phyloP scores from a whole-genome alignment of 2,888 invertebrate genomes.

The Helicoverpa assulta region DNA sequence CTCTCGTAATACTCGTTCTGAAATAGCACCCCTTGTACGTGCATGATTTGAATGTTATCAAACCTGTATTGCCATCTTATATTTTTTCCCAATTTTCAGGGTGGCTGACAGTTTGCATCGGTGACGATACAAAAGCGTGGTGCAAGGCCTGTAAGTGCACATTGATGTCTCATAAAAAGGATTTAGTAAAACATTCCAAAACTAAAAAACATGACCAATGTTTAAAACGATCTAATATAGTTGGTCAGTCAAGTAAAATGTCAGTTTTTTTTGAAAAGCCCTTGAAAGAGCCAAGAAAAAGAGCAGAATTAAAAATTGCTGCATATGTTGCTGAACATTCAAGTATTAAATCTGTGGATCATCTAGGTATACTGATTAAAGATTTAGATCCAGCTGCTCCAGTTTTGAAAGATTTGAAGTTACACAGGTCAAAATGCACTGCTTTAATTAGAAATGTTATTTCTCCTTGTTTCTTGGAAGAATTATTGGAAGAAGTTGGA shows the following conservation, averaged over 20 bases:
- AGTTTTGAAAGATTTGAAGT: conserved; percentile 52
- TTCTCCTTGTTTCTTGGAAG: conserved; percentile 61
- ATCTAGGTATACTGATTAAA: conserved; percentile 45
- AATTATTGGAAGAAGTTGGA: conserved; percentile 64
- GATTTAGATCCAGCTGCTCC: conserved; percentile 50
- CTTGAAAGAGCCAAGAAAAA: conserved; percentile 45
- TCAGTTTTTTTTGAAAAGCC: conserved; percentile 30
- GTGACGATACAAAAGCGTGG: conserved; percentile 35
- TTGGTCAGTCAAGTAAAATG: conserved; percentile 28
- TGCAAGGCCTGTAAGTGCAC: conserved; percentile 53
- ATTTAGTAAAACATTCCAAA: conserved; percentile 58
- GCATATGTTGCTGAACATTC: conserved; percentile 50
- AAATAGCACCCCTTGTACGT: too few relatives aligned
- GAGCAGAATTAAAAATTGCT: conserved; percentile 53
- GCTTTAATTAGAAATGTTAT: conserved; percentile 68
- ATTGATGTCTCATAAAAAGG: conserved; percentile 63
- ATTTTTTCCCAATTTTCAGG: conserved; percentile 17
- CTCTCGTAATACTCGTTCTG: too few relatives aligned
- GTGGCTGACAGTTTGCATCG: conserved; percentile 51
- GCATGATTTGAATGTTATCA: too few relatives aligned
- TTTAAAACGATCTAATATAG: conserved; percentile 4
- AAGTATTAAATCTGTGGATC: conserved; percentile 47
- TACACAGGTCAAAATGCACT: conserved; percentile 62
- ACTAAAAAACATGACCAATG: conserved; percentile 59
- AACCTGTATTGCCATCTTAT: not conserved